Conservation (phyloP, 1,140 invertebrate genomes). For the Frieseomelitta varia region DNA sequence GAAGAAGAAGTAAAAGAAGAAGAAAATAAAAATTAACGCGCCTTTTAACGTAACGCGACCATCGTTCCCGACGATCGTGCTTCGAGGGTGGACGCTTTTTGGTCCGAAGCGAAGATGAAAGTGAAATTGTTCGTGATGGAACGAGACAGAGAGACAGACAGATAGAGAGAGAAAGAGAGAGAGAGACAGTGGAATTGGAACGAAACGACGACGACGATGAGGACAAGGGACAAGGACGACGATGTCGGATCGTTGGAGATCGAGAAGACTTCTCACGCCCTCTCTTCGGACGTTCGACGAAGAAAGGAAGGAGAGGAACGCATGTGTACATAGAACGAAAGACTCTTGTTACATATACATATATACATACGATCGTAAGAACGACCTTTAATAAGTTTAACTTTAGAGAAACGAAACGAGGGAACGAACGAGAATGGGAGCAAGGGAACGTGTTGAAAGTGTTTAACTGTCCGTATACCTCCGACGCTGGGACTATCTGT, state of each 20-base stretch:
- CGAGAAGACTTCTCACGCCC: neutral
- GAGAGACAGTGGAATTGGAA: too few relatives aligned
- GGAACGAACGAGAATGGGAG: neutral
- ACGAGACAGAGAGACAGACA: slow-evolving; percentile 10
- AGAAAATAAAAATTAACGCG: neutral
- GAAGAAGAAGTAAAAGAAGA: neutral
- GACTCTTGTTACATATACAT: slow-evolving; percentile 73
- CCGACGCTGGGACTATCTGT: slow-evolving; percentile 66
- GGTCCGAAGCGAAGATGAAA: neutral
- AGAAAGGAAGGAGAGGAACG: slow-evolving; percentile 43
- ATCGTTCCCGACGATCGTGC: slow-evolving; percentile 23
- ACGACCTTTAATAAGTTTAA: slow-evolving; percentile 64
- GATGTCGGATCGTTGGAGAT: neutral
- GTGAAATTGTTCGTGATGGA: neutral
- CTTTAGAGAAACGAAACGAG: slow-evolving; percentile 42
- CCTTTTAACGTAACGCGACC: slow-evolving; percentile 40
- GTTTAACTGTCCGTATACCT: slow-evolving; percentile 42
- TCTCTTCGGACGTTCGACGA: slow-evolving; percentile 8
- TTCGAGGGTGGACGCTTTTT: neutral
- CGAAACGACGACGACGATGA: too few relatives aligned
- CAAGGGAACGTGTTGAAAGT: slow-evolving; percentile 47
- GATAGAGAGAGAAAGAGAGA: too few relatives aligned
- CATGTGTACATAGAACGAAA: slow-evolving; percentile 71
- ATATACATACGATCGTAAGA: slow-evolving; percentile 66
- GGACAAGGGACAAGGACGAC: neutral